Evolutionary conservation across 2,113 vertebrate genomes (phyloP), one percentile per base, ranked within the genome.

Genomic region (Coptodon bakossiorum): DNA sequence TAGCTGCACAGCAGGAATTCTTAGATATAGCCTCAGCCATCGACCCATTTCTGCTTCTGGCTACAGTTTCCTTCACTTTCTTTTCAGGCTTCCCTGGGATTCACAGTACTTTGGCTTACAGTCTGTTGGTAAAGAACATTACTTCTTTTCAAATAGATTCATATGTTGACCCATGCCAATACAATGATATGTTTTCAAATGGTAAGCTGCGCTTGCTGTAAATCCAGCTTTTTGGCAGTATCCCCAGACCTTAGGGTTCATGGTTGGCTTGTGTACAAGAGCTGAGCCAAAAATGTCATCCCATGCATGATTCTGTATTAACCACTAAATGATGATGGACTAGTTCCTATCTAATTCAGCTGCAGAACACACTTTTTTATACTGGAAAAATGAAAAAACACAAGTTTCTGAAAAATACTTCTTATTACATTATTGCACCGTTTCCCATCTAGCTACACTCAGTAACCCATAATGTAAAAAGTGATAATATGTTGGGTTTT

Each of bases 141-240:
- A 81, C 86, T 84, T 87, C n/a, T 89, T 91, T 91, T 90, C 84
- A 92, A 88, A 89, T 83, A 83, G 87, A 86, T 87, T 89, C 89
- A 43, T 17, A 86, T 71, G 83, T 81, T 83, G 86, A 92, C 86
- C 87, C 13, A 24, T 61, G 85, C 50, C 73, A 29, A 71, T 57
- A 87, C 84, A 82, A 83, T 93, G 91, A 93, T 90, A 93, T 29
- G 53, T 88, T 90, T 83, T 91, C 57, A 78, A 89, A 78, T 79
- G 84, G n/a, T 88, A 89, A 85, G 81, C 91, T 82, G 79, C 71
- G 82, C 53, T 89, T 40, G 48, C 85, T 81, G 84, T 85, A 93
- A 90, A 95, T 91, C 87, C 89, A 86, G 84, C 27, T 88, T 86
- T 84, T 61, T 93, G 92, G 92, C 93, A 91, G 40, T 10, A 22